Evolutionary conservation across 2,797 vertebrate species (phyloP), one percentile per base, ranked within the genome.

Genomic region (Chrysocyon brachyurus): DNA sequence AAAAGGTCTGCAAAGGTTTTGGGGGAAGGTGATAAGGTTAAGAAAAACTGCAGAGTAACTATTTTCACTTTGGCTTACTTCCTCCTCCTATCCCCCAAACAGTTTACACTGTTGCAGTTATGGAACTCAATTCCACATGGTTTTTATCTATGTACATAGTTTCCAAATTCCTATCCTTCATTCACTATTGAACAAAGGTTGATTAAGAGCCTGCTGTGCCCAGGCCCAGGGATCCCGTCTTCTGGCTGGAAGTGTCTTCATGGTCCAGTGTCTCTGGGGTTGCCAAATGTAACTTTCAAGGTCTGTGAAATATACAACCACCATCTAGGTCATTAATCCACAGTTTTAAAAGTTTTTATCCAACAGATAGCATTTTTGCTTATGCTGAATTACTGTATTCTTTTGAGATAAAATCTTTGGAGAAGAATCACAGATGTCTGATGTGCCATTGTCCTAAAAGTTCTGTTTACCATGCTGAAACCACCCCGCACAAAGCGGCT

Each of bases 341-440:
- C 1, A 40, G 14, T 10, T 75, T 54, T 83, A 63, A 54, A 7
- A 66, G 77, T 61, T 85, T 77, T 78, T 78, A 63, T 12, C 49
- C 12, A 24, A 24, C 26, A 59, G 91, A n/a, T 28, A 84, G 57
- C 11, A 4, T 26, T 49, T n/a, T 64, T 70, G 75, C 36, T 78
- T 97, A 36, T 14, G 33, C 6, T 68, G 78, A 75, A 64, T 81
- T 31, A 70, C 4, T 46, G 11, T 49, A 63, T 57, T 77, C 73
- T 91, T 87, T 94, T 66, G 36, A 73, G n/a, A 91, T 31, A 72
- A 78, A 63, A 36, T n/a, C 49, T 72, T 16, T 28, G 19, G 59
- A 96, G 40, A 56, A 77, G 36, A 82, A 70, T 10, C 16, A 56
- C 10, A 68, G 36, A 36, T 16, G 56, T 83, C 6, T 28, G 57